phyloP scores from a whole-genome alignment of 2,888 invertebrate genomes.

The Dusona sp. region DNA sequence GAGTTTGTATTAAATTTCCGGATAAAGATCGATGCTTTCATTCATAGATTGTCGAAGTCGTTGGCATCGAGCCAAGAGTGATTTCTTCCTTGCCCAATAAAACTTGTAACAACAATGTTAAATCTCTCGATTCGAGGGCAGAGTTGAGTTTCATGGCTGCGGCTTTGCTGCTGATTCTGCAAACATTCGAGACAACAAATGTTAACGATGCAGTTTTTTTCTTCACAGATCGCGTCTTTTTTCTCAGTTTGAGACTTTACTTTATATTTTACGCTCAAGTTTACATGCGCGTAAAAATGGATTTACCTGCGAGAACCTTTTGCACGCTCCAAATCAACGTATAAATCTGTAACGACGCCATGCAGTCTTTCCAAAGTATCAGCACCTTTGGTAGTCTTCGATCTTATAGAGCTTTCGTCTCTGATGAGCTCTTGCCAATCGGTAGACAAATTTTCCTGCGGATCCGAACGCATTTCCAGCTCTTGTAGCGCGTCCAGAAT shows the following conservation, averaged over 20 bases:
- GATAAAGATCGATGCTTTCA: slow-evolving; percentile 14
- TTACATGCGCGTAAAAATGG: neutral
- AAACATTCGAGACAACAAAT: slow-evolving; percentile 9
- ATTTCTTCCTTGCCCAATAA: slow-evolving; percentile 75
- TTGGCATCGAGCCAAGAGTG: slow-evolving; percentile 44
- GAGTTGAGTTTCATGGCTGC: slow-evolving; percentile 77
- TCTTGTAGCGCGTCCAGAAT: slow-evolving; percentile 80
- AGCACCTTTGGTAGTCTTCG: slow-evolving; percentile 75
- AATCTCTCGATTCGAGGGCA: slow-evolving; percentile 78
- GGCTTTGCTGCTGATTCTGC: slow-evolving; percentile 78
- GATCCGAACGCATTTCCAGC: slow-evolving; percentile 80
- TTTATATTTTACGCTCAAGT: slow-evolving; percentile 4
- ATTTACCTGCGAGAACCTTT: slow-evolving; percentile 80
- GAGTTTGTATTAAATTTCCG: neutral
- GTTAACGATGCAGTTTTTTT: neutral
- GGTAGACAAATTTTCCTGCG: slow-evolving; percentile 77
- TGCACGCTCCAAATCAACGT: slow-evolving; percentile 83
- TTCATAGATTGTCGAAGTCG: slow-evolving; percentile 54
- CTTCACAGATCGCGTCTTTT: neutral
- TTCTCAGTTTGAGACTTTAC: neutral
- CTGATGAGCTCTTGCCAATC: slow-evolving; percentile 80
- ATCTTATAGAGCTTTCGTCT: slow-evolving; percentile 76
- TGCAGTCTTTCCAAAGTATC: slow-evolving; percentile 79
- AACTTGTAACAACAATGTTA: slow-evolving; percentile 76
- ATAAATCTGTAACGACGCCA: slow-evolving; percentile 79